Conservation (phyloP, 2,888 invertebrate species). For the Yponomeuta sedellus region DNA sequence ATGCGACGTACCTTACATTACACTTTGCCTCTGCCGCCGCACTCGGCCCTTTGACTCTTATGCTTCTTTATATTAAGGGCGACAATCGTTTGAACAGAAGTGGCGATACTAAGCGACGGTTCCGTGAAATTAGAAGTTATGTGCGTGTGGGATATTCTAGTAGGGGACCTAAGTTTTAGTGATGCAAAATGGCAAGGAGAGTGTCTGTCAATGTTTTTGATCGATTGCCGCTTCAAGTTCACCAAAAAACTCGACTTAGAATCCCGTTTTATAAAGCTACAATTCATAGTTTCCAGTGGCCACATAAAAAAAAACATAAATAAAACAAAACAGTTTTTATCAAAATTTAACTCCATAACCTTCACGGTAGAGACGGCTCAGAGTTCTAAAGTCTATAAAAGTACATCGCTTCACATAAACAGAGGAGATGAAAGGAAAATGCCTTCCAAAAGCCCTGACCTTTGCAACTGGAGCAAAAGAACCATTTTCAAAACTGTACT, state of each 20-base stretch:
- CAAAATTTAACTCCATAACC: too few relatives aligned
- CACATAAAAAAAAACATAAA: too few relatives aligned
- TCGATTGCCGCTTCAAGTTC: too few relatives aligned
- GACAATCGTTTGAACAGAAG: neutral
- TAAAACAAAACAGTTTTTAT: too few relatives aligned
- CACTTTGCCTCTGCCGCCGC: neutral
- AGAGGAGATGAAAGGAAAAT: neutral
- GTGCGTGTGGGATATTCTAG: neutral
- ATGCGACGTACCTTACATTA: neutral
- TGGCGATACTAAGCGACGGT: neutral
- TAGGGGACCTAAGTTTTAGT: neutral
- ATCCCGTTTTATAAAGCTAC: too few relatives aligned
- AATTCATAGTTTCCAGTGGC: too few relatives aligned
- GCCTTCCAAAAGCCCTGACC: neutral
- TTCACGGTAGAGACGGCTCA: too few relatives aligned
- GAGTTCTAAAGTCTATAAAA: too few relatives aligned
- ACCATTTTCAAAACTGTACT: neutral
- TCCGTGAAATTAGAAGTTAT: neutral
- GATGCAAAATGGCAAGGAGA: too few relatives aligned
- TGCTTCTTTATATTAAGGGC: neutral
- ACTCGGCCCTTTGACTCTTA: neutral
- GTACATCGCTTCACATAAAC: neutral
- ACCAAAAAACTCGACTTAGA: too few relatives aligned
- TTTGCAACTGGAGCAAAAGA: neutral
- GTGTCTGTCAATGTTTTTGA: too few relatives aligned